Conservation (phyloP, 2,797 vertebrate genomes). For the Galago senegalensis region DNA sequence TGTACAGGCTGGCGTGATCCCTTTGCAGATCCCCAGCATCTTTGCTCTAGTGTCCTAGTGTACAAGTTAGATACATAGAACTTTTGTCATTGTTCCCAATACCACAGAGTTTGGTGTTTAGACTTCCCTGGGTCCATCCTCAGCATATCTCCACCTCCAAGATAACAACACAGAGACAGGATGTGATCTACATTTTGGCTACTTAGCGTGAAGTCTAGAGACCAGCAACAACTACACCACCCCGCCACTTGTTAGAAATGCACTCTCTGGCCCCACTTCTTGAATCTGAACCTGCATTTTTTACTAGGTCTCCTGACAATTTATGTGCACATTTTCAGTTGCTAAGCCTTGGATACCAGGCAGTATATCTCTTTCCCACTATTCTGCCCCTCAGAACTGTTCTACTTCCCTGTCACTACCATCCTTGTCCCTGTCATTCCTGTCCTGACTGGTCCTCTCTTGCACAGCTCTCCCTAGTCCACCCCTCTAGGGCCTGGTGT, state of each 20-base stretch:
- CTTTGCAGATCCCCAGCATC: neutral
- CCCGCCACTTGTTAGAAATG: neutral
- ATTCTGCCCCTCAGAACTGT: neutral
- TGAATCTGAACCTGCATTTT: neutral
- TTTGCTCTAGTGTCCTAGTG: neutral
- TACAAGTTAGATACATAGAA: neutral
- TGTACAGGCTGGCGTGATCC: neutral
- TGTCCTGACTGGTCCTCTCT: neutral
- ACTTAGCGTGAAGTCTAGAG: neutral
- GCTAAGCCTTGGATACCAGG: neutral
- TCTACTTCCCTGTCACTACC: neutral
- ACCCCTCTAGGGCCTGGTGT: neutral
- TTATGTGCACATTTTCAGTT: neutral
- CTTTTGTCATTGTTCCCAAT: neutral
- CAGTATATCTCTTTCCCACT: fast-evolving
- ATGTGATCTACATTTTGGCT: neutral
- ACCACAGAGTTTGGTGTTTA: neutral
- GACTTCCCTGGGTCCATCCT: neutral
- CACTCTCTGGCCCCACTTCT: neutral
- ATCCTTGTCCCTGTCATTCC: no score
- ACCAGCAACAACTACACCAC: neutral
- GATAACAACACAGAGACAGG: neutral
- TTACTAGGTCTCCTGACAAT: neutral
- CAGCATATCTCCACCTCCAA: no score
- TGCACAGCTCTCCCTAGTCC: no score